Evolutionary conservation across 2,113 vertebrate species (phyloP).

Genomic region (Crotalus tigris): DNA sequence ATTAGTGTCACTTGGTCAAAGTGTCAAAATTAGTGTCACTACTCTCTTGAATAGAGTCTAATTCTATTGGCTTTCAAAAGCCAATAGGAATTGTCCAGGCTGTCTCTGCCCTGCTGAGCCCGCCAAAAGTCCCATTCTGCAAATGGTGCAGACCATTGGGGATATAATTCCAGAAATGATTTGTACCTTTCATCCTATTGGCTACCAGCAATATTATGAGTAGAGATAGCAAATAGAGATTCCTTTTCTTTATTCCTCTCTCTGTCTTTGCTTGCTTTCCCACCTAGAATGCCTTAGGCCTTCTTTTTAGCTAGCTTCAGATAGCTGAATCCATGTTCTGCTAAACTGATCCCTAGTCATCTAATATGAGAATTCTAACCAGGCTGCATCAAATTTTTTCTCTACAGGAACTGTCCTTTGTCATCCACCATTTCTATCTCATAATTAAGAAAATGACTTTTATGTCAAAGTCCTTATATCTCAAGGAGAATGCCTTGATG

Average conservation of each 20-base stretch:
- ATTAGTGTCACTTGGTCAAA: no score
- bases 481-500: conserved; percentile 16
- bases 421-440: neutral
- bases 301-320: neutral
- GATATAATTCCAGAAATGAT: neutral
- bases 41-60: no score
- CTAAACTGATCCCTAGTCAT: neutral
- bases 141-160: neutral
- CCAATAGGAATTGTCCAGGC: no score
- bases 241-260: neutral
- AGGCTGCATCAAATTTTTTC: neutral
- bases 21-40: no score
- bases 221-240: neutral
- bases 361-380: neutral
- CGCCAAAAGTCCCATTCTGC: no score
- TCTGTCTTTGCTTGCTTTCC: neutral
- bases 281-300: neutral
- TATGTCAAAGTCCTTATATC: conserved; percentile 8
- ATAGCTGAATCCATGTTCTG: neutral
- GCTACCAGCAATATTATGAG: neutral
- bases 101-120: no score
- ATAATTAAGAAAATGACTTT: conserved; percentile 27
- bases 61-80: no score
- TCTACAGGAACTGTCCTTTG: conserved; percentile 43
- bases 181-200: neutral